Evolutionary conservation across 2,113 vertebrate genomes (phyloP), one percentile per base, ranked within the genome.

Genomic region (Mormoops blainvillei): DNA sequence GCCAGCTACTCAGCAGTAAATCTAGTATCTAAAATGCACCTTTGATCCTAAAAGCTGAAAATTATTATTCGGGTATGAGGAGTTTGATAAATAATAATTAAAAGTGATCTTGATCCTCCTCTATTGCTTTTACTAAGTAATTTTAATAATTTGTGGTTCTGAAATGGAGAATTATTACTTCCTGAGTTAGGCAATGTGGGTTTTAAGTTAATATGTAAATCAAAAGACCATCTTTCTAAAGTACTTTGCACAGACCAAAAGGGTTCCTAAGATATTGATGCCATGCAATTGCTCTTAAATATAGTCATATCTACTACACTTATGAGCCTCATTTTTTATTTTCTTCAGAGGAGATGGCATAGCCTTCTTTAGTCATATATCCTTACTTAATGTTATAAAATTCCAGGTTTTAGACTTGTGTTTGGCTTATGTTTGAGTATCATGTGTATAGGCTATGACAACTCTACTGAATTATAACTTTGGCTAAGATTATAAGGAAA

Each of bases 91-190:
- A 77, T 83, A 77, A 87, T 85, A 65, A 41, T n/a, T n/a, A n/a
- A n/a, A 87, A 70, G 11, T 91, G n/a, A 71, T 91, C 91, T 91
- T 91, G 92, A 83, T 91, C 67, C 91, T 86, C 58, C 43, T 78
- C 4, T 78, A 80, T 83, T 73, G 22, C 71, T 91, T 95, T 91
- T 83, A 36, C 20, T 74, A 74, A 86, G 87, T 20, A 82, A 11
- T 87, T 82, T 74, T 91, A 61, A n/a, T 89, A 65, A 85, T 76
- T 94, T 54, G 19, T 82, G 52, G 76, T 88, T 92, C 41, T 71
- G 45, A 73, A 78, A 65, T 88, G 7, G 7, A 71, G 52, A 77
- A n/a, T 38, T 91, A 48, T 93, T 93, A 73, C 58, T 94, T 91
- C 61, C 61, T 71, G 68, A 83, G 14, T 88, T 77, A 26, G 36